Evolutionary conservation across 2,113 vertebrate species (phyloP), one percentile per base, ranked within the genome.

Genomic region (cattle (Bos taurus)): DNA sequence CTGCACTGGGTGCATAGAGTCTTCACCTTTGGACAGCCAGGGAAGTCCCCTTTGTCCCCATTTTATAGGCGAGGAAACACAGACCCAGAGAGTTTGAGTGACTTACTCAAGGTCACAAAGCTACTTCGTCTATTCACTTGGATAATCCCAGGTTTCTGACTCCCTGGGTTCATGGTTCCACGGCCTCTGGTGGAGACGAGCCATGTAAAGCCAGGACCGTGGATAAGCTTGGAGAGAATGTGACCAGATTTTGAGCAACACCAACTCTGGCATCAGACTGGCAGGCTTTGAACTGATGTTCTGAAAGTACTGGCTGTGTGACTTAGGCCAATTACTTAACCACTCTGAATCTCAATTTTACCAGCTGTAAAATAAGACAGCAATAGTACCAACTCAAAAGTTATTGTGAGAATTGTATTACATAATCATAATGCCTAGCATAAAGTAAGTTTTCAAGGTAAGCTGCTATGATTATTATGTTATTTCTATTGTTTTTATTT

Each of bases 401-500:
- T 48, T 50, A 30, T 43, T 82, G 12, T 82, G 52, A 85, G 77
- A 59, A 67, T 46, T 36, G 0, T 52, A 50, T 96, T 62, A 93
- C 54, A 59, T 94, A 92, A 90, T 80, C 85, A 43, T 77, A 43
- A 88, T 33, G 60, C 59, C 78, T 81, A 57, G 33, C 77, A 80
- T 33, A 36, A 80, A 88, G 56, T 64, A 50, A 92, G 25, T 26
- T 23, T 64, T 90, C 94, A 23, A 17, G 60, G 56, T 78, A 40
- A 52, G 57, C 52, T 88, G 48, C 40, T 83, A 30, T 94, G 71
- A 74, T 78, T 48, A 64, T 57, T 48, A 43, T 3, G 30, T 77
- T 56, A 56, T 40, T 93, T 60, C 71, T 94, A 52, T 86, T 85
- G 52, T 93, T 96, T 97, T 87, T 78, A 71, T 81, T 95, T 97